Evolutionary conservation across 1,140 invertebrate species (phyloP), one percentile per base, ranked within the genome.

Genomic region (Drosophila teissieri): DNA sequence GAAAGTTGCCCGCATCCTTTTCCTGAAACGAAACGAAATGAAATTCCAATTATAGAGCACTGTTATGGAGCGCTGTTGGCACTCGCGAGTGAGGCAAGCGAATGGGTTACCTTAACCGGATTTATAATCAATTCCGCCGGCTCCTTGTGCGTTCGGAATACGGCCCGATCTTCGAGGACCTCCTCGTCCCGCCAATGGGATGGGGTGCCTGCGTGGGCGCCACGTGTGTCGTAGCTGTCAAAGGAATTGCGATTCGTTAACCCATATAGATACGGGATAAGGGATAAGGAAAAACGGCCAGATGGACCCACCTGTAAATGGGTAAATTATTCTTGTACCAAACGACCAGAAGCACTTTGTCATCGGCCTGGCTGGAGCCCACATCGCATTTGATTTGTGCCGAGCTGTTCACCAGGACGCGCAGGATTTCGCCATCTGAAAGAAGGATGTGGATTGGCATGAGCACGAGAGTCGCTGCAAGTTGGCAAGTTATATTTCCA

Each of bases 1-100:
- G 93, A 93, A 96, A 97, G 45, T 95, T 94, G 4, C 95, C 96
- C 73, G 95, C 94, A 92, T 97, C 96, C 39, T 93, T 93, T 54
- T 95, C 93, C 79, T 94, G 93, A 53, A 94, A 94, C 70, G 68
- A 77, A 78, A 77, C 94, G 93, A 53, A 94, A 94, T 73, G 68
- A 77, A 78, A 78, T 85, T 86, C 67, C 74, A 89, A 90, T 90
- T 90, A 90, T 70, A 85, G 78, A 86, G 62, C 73, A 45, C 60
- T 70, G 54, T n/a, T n/a, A n/a, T n/a, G n/a, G n/a, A n/a, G n/a
- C 78, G 57, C 45, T 67, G 76, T 70, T 86, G 82, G 75, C 72
- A 69, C 62, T 76, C 64, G 24, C 31, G 52, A 53, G 19, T n/a
- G 1, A 17, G 36, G 53, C 39, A 10, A 7, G 40, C 7, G 4